Evolutionary conservation across 53 echinoderm and acorn worm species (phyloP), one percentile per base, ranked within the genome.

Genomic region (Echinometra lucunter): DNA sequence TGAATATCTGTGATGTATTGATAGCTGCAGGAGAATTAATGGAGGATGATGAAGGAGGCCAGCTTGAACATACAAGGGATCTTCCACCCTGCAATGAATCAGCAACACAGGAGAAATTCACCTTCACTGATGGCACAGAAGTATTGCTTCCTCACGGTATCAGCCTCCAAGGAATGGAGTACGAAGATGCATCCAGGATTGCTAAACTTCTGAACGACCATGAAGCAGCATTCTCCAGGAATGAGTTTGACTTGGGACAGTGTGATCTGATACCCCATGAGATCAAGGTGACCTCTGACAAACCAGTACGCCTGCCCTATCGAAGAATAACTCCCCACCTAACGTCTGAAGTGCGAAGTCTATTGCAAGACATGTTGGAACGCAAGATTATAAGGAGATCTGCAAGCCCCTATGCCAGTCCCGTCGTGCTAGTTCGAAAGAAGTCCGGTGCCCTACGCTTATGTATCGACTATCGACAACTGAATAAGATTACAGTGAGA

Each of bases 381-480:
- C 40, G 82, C 9, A 88, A 75, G 7, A 74, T 97, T 6, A 96
- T 97, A 15, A 82, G 47, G 34, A 60, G 47, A 37, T 97, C 97
- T 8, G 32, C 83, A 6, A 96, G 97, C 58, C 91, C 96, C 0
- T 96, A 96, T 95, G 96, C 96, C 18, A 97, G 97, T 45, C 97
- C 95, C 12, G 57, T 96, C 0, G 96, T 97, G 0, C 45, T 96
- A 17, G 96, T 97, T 0, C 37, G 91, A n/a, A 97, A 96, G 83
- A 96, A 95, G 57, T 82, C 90, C 1, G 97, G 97, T 0, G 94
- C 95, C 32, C 35, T 97, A 7, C 56, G 96, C 17, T 37, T 96
- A 1, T 96, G 94, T 57, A 91, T 96, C 23, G 95, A 97, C 42
- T 97, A 97, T 42, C 66, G 96, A 25, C 95, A 95, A 34, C 67